phyloP scores from a whole-genome alignment of 2,888 invertebrate species.

The Antheraea yamamai region DNA sequence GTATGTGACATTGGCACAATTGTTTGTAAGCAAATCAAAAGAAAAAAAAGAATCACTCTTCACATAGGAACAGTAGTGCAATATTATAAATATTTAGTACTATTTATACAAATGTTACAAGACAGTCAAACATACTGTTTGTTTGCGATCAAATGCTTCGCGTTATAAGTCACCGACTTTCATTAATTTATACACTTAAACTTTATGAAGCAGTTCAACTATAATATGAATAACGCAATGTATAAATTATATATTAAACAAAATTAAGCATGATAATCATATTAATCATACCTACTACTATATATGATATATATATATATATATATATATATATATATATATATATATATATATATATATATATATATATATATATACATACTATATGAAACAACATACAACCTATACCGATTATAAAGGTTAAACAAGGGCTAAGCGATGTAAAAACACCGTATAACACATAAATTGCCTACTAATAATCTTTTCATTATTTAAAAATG shows the following conservation, averaged over 20 bases:
- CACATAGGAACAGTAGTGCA: neutral
- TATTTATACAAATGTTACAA: neutral
- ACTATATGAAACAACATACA: constrained; percentile 1
- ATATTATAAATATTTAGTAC: neutral
- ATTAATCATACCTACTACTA: neutral
- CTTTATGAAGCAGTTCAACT: neutral
- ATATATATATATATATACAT: too few species aligned
- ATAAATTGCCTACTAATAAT: neutral
- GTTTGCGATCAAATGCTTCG: neutral
- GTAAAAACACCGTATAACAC: neutral
- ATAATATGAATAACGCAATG: neutral
- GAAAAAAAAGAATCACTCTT: neutral
- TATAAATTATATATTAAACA: neutral
- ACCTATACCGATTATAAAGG: neutral
- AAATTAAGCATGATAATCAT: neutral
- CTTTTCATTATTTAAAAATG: neutral
- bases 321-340: too few species aligned
- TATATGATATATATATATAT: too few species aligned
- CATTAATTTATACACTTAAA: neutral
- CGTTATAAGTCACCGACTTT: neutral
- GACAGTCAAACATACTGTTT: neutral
- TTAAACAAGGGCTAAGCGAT: neutral
- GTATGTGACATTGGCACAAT: too few species aligned
- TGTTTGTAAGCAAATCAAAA: neutral
- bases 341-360: too few species aligned